A percentile compares a stretch with the other conserved stretches of the same genome.
These are phyloP conservation scores for Hypotaenidia philippensis DNA, from an alignment of 2,797 vertebrate species.

Conservation along the genomic window DNA sequence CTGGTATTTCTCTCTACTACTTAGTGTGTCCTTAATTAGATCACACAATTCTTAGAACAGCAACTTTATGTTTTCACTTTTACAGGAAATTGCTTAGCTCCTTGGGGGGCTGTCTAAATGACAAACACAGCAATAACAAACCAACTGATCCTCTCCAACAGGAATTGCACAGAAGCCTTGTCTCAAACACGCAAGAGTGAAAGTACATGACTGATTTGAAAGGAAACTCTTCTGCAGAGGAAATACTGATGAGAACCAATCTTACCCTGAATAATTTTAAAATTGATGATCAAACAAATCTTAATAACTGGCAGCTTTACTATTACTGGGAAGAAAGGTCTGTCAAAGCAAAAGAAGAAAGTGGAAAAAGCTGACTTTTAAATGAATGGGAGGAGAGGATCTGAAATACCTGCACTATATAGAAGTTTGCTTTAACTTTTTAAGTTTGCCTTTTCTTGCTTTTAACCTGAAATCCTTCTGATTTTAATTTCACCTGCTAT, in stretches of 20 bases:
- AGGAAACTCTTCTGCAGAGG: background rate
- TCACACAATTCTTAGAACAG: conserved; percentile 6
- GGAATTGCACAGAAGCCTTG: background rate
- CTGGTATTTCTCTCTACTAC: background rate
- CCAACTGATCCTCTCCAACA: background rate
- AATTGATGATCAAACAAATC: background rate
- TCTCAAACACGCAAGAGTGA: background rate
- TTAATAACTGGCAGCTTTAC: background rate
- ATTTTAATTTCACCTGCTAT: background rate
- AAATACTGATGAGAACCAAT: background rate
- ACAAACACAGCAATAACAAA: conserved; percentile 44
- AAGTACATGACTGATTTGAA: background rate
- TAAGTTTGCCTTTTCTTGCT: background rate
- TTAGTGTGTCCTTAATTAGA: conserved; percentile 24
- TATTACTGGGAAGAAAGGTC: background rate
- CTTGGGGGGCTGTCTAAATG: background rate
- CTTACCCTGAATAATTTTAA: background rate
- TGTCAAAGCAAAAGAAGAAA: background rate
- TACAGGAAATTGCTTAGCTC: conserved; percentile 39
- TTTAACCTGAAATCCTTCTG: background rate
- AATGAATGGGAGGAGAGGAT: background rate
- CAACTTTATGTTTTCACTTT: conserved; percentile 28
- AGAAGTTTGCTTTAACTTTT: background rate
- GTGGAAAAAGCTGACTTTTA: background rate
- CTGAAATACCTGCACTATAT: background rate